Percentiles rank a stretch among this genome's conserved stretches.
Conservation (phyloP, 2,888 invertebrate species). For the Erpobdella octoculata region DNA sequence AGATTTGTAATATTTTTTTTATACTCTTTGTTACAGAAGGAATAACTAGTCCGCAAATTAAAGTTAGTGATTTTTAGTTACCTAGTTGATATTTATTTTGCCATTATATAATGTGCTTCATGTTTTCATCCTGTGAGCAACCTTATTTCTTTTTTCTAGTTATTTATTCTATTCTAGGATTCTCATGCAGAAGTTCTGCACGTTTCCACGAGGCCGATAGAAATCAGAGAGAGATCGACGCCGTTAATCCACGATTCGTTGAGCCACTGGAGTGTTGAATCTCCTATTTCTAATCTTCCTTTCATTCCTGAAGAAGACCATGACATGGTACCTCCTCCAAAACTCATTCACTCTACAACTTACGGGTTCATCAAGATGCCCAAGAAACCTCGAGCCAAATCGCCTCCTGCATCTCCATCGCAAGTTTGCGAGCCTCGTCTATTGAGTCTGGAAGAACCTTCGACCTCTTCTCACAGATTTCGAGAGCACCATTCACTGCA, state of each 20-base stretch:
- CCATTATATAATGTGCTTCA: neutral
- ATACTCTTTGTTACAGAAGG: too few relatives aligned
- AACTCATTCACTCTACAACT: neutral
- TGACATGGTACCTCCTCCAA: constrained; percentile 6
- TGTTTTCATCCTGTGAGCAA: too few relatives aligned
- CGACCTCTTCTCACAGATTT: neutral
- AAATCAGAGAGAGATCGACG: too few relatives aligned
- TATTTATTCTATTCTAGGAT: neutral
- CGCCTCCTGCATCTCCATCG: constrained; percentile 3
- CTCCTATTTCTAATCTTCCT: neutral
- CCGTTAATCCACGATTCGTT: too few relatives aligned
- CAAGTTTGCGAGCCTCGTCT: neutral
- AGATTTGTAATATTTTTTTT: too few relatives aligned
- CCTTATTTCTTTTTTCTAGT: too few relatives aligned
- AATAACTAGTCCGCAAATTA: too few relatives aligned
- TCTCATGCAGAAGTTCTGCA: neutral
- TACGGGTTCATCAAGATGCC: neutral
- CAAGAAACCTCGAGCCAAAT: constrained; percentile 17
- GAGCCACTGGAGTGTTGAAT: neutral
- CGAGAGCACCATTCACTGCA: neutral
- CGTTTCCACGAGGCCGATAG: too few relatives aligned
- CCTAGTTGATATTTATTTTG: neutral
- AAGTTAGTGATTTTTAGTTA: neutral
- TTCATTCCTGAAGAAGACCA: constrained; percentile 14
- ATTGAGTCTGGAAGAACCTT: neutral